These are phyloP conservation scores for Lepidochitona cinerea DNA, from an alignment of 2,888 invertebrate genomes.

Conservation along the genomic window DNA sequence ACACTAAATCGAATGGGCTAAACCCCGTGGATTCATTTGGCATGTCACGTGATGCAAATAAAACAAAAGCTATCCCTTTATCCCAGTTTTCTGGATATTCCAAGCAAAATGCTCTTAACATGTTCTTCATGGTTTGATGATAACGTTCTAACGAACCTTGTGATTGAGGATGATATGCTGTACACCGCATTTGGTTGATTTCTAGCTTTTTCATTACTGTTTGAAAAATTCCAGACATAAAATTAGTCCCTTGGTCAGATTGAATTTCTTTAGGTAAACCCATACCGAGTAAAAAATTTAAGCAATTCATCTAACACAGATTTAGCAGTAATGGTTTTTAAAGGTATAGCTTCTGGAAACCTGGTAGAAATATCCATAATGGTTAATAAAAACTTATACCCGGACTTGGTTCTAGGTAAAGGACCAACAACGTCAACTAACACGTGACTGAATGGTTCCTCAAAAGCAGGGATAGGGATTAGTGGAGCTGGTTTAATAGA, in stretches of 20 bases:
- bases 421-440: constrained; percentile 20
- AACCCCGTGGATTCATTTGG: not conserved
- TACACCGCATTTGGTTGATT: constrained; percentile 11
- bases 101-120: not conserved
- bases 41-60: not conserved
- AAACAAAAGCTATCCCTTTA: not conserved
- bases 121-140: no score
- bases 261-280: constrained; percentile 12
- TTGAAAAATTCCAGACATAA: constrained; percentile 17
- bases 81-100: constrained; percentile 2
- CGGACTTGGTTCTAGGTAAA: constrained; percentile 14
- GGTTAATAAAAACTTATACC: constrained; percentile 11
- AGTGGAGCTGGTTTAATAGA: not conserved
- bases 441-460: constrained; percentile 16
- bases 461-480: constrained; percentile 14
- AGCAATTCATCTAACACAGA: not conserved
- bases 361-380: constrained; percentile 18
- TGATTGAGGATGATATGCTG: constrained; percentile 16
- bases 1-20: not conserved
- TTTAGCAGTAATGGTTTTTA: constrained; percentile 8
- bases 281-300: constrained; percentile 8
- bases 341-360: constrained; percentile 18
- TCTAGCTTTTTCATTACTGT: constrained; percentile 2
- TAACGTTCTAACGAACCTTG: constrained; percentile 23
- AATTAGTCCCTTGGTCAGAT: constrained; percentile 17